Conservation (phyloP, 23 tunicate genomes). For the Phallusia fumigata region DNA sequence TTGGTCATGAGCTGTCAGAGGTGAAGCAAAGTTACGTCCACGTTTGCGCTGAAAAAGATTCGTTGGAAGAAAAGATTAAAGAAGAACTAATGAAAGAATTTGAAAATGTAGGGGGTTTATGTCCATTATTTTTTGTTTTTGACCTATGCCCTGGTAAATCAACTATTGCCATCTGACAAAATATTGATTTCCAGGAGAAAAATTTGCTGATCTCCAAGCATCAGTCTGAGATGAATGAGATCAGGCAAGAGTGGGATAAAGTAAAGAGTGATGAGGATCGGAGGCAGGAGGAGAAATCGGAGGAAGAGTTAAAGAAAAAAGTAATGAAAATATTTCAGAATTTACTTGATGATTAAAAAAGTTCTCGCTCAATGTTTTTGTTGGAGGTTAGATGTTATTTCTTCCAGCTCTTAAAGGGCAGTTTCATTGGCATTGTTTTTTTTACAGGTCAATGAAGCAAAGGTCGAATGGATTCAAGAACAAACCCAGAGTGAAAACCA, state of each 20-base stretch:
- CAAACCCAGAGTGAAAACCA: slow-evolving; percentile 25
- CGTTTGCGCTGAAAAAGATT: slow-evolving; percentile 80
- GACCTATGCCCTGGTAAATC: too few species aligned
- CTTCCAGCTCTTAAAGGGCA: not conserved
- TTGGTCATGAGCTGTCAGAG: slow-evolving; percentile 61
- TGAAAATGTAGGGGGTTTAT: slow-evolving; percentile 26
- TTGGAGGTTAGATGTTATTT: not conserved
- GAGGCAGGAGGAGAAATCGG: slow-evolving; percentile 24
- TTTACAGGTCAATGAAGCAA: not conserved
- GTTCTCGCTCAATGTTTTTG: too few species aligned
- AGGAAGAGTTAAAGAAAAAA: slow-evolving; percentile 14
- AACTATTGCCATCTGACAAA: too few species aligned
- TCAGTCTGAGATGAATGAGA: slow-evolving; percentile 25
- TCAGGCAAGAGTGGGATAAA: slow-evolving; percentile 44
- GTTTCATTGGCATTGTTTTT: too few species aligned
- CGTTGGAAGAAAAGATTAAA: slow-evolving; percentile 22
- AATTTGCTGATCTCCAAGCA: slow-evolving; percentile 30
- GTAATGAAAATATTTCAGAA: not conserved
- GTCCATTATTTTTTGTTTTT: not conserved
- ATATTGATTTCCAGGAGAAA: slow-evolving; percentile 25
- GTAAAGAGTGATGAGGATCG: slow-evolving; percentile 29
- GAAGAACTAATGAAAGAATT: slow-evolving; percentile 45
- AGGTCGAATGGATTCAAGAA: slow-evolving; percentile 27
- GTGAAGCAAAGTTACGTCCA: slow-evolving; percentile 90
- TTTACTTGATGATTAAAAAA: not conserved